Base-by-base conservation (phyloP, 2,797 vertebrate species). In the Muscicapa striata region DNA sequence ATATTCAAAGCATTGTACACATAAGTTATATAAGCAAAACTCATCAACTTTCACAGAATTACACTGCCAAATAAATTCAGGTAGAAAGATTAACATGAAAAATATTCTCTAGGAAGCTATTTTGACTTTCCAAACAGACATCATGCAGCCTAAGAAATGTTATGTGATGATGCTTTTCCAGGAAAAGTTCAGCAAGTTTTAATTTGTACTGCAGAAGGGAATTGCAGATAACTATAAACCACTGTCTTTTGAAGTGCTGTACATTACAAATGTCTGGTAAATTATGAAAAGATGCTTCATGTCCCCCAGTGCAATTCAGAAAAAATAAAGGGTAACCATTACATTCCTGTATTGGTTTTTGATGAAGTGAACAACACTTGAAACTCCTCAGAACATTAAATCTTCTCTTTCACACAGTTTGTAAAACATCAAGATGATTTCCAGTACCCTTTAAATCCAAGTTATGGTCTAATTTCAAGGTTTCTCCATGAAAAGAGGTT, bases 91-190 rank as follows among this genome's bases (percentile, higher is more conserved):
- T 69, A 95, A 63, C 63, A 91, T 91, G 88, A 30, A 10, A 96
- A 97, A 95, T 94, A 76, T 32, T 84, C 76, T 78, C 80, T 70
- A 29, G 68, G 91, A 96, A 92, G 83, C 92, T 91, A 74, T 95
- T 97, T 93, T 94, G 76, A 96, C 84, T 96, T 97, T 96, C 87
- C 84, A 95, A 97, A 94, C 38, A 94, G 90, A 84, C 29, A 66
- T 93, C 90, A 84, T 27, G 76, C 59, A 90, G 64, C 82, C 76
- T 36, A 94, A 93, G 85, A 94, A 96, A 97, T 89, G 75, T 84
- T 95, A 92, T 43, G 92, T 95, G 82, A 82, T 66, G 73, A 95
- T 94, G 91, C 52, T 95, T 82, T 95, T 69, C 82, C 94, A 87
- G 79, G 46, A 78, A 43, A 43, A 93, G 87, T 92, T 89, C 93